Evolutionary conservation across 2,797 vertebrate genomes (phyloP).

Genomic region (Tauraco hartlaubi): DNA sequence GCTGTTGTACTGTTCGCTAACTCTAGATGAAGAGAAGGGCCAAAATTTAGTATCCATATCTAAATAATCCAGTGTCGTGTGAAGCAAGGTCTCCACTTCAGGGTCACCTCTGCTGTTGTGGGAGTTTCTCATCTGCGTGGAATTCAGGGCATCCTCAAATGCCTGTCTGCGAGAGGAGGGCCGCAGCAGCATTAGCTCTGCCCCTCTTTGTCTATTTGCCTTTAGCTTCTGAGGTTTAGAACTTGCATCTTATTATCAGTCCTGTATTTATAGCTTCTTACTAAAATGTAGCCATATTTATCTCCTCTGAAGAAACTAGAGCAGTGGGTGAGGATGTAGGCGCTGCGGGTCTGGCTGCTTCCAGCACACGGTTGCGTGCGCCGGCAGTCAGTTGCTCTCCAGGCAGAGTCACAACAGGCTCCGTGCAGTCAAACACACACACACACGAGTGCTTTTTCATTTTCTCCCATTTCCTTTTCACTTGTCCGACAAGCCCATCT

Average conservation of each 20-base stretch:
- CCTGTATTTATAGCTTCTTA: background rate
- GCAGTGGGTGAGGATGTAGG: background rate
- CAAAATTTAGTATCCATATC: background rate
- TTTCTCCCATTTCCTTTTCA: conserved; percentile 19
- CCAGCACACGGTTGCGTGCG: background rate
- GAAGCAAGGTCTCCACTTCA: background rate
- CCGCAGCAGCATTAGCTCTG: rapidly evolving
- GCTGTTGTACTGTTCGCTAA: background rate
- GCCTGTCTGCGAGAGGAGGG: rapidly evolving
- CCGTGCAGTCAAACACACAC: background rate
- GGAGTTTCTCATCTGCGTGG: background rate
- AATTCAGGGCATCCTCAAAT: background rate
- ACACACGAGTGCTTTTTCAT: background rate
- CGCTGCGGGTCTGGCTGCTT: background rate
- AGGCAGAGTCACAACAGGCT: background rate
- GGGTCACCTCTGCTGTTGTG: background rate
- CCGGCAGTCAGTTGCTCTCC: background rate
- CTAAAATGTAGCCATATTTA: background rate
- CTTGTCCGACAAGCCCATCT: background rate
- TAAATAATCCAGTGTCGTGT: rapidly evolving
- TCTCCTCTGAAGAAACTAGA: background rate
- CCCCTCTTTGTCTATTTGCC: background rate
- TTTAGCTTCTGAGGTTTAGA: background rate
- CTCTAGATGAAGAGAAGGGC: background rate
- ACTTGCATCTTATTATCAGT: background rate